These are phyloP conservation scores for Gorsachius magnificus DNA, from an alignment of 2,797 vertebrate species.

Conservation along the genomic window DNA sequence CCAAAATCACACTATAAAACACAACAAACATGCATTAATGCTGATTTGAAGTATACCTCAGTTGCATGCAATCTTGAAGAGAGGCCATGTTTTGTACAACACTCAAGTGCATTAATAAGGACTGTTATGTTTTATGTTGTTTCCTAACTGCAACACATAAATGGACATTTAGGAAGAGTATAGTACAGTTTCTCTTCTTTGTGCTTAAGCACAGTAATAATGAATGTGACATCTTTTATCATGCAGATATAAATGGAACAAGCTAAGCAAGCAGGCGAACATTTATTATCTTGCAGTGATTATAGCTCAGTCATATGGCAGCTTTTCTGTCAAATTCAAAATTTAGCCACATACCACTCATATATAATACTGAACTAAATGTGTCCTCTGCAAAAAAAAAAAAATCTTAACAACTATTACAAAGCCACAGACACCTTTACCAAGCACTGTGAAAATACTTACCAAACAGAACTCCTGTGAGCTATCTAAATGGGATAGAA, in stretches of 20 bases:
- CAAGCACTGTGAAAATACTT: neutral
- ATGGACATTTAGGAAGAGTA: neutral
- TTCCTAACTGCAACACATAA: neutral
- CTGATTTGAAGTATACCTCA: neutral
- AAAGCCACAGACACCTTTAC: neutral
- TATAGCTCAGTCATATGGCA: neutral
- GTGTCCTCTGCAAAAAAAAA: neutral
- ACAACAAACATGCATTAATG: neutral
- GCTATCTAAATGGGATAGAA: neutral
- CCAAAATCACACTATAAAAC: neutral
- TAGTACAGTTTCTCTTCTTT: neutral
- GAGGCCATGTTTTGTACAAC: neutral
- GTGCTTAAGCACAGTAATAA: neutral
- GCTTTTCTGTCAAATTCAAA: neutral
- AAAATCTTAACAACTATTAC: neutral
- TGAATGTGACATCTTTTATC: neutral
- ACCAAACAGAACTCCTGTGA: neutral
- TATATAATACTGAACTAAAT: neutral
- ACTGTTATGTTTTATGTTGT: neutral
- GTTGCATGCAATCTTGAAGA: neutral
- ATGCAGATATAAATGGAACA: neutral
- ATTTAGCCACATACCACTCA: neutral
- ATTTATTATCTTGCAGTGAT: neutral
- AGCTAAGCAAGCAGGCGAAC: neutral
- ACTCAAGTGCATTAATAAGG: neutral